These are phyloP conservation scores for Phodopus roborovskii DNA, from an alignment of 2,113 vertebrate species.

Conservation along the genomic window DNA sequence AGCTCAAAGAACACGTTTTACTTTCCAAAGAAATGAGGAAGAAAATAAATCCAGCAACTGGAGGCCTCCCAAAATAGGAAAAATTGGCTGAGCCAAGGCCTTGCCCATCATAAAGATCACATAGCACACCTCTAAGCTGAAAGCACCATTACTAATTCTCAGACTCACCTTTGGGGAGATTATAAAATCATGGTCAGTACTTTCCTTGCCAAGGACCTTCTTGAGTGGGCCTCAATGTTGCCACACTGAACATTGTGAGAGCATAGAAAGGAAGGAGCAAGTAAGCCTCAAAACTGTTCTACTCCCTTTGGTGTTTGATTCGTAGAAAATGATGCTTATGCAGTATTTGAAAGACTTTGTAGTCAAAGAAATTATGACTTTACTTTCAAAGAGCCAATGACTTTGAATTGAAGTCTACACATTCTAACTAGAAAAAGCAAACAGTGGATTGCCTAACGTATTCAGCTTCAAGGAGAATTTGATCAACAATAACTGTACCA, in stretches of 20 bases:
- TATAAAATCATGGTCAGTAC: background rate
- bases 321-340: background rate
- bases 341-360: background rate
- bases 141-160: background rate
- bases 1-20: background rate
- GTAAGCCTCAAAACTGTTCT: background rate
- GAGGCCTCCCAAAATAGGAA: background rate
- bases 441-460: background rate
- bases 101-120: background rate
- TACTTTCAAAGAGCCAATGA: background rate
- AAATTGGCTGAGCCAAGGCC: background rate
- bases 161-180: background rate
- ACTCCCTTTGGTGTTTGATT: background rate
- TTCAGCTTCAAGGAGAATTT: background rate
- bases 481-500: background rate
- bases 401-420: background rate
- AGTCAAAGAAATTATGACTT: background rate
- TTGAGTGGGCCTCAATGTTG: background rate
- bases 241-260: background rate
- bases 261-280: background rate
- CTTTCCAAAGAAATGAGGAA: background rate
- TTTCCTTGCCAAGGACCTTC: background rate
- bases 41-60: background rate
- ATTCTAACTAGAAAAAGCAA: background rate
- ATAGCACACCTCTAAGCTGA: background rate